These are phyloP conservation scores for Sorex maritimensis DNA, from an alignment of 2,797 vertebrate species.

Conservation along the genomic window DNA sequence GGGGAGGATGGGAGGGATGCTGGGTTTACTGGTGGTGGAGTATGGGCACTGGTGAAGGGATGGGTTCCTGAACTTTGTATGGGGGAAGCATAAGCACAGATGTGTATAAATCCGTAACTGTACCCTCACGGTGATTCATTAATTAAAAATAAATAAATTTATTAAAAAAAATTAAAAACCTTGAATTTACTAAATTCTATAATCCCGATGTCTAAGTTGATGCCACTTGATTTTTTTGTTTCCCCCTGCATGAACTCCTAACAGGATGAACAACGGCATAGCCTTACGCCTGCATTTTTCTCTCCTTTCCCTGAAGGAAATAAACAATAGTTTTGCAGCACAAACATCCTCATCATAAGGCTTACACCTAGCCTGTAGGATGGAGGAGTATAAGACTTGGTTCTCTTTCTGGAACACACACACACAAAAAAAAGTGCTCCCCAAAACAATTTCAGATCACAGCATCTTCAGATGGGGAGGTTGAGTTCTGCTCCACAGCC, in stretches of 20 bases:
- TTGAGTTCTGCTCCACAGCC: not conserved
- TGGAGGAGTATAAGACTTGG: not conserved
- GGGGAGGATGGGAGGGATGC: no score
- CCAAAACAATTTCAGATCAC: not conserved
- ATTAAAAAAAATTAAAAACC: no score
- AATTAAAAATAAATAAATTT: no score
- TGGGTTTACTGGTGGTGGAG: no score
- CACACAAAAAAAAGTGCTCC: not conserved
- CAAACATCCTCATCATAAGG: not conserved
- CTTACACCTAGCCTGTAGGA: not conserved
- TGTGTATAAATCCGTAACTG: no score
- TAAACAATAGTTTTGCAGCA: not conserved
- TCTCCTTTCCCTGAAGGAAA: not conserved
- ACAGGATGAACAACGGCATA: not conserved
- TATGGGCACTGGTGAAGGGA: no score
- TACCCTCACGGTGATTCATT: no score
- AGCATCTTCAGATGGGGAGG: not conserved
- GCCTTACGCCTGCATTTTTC: not conserved
- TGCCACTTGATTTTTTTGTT: not conserved
- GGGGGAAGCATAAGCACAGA: no score
- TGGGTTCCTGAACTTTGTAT: no score
- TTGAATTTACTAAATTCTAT: constrained; percentile 1
- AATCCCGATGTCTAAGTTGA: not conserved
- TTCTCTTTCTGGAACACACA: not conserved
- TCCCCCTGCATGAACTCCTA: not conserved